A percentile compares a stretch with the other conserved stretches of the same genome.
Conservation (phyloP, 2,113 vertebrate species). For the Festucalex cinctus region DNA sequence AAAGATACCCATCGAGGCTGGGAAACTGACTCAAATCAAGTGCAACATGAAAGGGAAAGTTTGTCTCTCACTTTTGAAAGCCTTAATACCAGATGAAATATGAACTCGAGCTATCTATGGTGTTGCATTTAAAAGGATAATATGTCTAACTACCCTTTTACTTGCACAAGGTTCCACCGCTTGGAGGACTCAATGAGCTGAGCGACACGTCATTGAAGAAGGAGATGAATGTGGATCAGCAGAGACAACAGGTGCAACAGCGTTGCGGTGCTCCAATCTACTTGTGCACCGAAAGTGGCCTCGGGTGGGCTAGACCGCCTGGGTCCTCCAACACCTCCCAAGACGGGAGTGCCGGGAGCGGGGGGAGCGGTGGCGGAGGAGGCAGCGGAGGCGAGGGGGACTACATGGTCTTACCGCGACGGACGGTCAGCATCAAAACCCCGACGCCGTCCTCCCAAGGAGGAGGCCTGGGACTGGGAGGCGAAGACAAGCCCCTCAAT, state of each 20-base stretch:
- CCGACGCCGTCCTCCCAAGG: slow-evolving; percentile 61
- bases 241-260: slow-evolving; percentile 68
- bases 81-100: background rate
- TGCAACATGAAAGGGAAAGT: slow-evolving; percentile 5
- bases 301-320: slow-evolving; percentile 81
- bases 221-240: slow-evolving; percentile 80
- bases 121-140: background rate
- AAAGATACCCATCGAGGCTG: background rate
- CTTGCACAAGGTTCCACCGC: slow-evolving; percentile 78
- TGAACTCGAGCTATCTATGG: background rate
- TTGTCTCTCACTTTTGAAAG: background rate
- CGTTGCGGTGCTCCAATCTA: slow-evolving; percentile 78
- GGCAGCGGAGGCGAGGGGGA: slow-evolving; percentile 81
- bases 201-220: slow-evolving; percentile 78
- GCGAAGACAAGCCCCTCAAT: slow-evolving; percentile 82
- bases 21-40: background rate
- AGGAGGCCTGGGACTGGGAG: slow-evolving; percentile 67
- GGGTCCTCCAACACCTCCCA: slow-evolving; percentile 65
- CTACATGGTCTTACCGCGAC: slow-evolving; percentile 94
- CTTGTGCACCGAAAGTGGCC: slow-evolving; percentile 88
- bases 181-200: slow-evolving; percentile 84
- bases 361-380: slow-evolving; percentile 44
- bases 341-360: slow-evolving; percentile 60
- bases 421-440: slow-evolving; percentile 90
- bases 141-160: background rate